Conservation (phyloP, 2,797 vertebrate species). For the Tamandua tetradactyla region DNA sequence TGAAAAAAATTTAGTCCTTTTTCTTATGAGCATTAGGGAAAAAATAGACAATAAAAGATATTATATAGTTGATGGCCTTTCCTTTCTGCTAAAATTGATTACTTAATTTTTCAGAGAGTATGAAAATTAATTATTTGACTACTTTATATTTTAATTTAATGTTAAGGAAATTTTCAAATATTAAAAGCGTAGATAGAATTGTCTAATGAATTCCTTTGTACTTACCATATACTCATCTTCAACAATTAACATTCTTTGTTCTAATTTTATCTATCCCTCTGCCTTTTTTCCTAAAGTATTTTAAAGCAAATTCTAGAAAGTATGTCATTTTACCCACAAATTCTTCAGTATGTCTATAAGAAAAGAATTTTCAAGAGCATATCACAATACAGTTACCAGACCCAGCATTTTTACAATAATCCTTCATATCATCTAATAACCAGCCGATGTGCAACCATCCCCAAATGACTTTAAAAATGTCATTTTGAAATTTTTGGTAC, state of each 20-base stretch:
- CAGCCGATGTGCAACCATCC: neutral
- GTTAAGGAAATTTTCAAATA: neutral
- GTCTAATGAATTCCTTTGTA: neutral
- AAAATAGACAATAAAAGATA: neutral
- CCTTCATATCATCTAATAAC: neutral
- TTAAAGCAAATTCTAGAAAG: neutral
- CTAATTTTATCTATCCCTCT: conserved; percentile 16
- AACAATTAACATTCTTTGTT: conserved; percentile 10
- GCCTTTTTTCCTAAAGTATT: neutral
- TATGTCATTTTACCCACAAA: neutral
- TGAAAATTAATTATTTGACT: neutral
- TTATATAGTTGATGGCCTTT: neutral
- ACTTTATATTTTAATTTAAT: neutral
- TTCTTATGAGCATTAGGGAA: neutral
- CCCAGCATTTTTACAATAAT: neutral
- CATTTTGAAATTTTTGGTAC: neutral
- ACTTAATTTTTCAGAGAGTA: neutral
- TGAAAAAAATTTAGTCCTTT: neutral
- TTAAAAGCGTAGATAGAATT: neutral
- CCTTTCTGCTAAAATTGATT: neutral
- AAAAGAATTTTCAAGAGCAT: neutral
- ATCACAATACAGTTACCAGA: neutral
- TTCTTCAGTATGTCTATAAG: neutral
- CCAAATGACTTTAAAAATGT: neutral
- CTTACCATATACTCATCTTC: neutral